Conservation (phyloP, 2,888 invertebrate genomes). For the Nematopogon swammerdamellus region DNA sequence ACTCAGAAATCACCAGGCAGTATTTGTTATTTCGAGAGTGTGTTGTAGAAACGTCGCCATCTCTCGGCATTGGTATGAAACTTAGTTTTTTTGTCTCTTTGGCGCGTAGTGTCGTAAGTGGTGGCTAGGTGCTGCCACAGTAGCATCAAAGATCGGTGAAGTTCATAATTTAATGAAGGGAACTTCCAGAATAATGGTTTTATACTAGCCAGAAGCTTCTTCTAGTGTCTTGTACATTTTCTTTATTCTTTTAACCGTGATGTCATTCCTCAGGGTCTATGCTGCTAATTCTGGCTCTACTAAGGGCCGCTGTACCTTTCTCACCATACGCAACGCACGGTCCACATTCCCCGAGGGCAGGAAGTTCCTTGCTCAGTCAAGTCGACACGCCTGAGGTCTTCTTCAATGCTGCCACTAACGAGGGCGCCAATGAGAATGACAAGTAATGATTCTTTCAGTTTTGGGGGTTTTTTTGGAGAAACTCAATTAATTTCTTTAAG, state of each 20-base stretch:
- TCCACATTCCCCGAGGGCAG: conserved; percentile 41
- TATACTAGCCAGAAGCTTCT: conserved; percentile 7
- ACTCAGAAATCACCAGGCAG: too few relatives aligned
- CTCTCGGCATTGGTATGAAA: too few relatives aligned
- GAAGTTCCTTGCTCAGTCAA: conserved; percentile 44
- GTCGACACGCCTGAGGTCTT: conserved; percentile 47
- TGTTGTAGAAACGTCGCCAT: too few relatives aligned
- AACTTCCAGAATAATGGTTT: conserved; percentile 13
- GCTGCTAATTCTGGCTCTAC: conserved; percentile 35
- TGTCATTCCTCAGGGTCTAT: conserved; percentile 39
- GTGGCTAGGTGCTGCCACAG: too few relatives aligned
- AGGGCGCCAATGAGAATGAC: conserved; percentile 26
- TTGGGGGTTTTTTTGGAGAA: too few relatives aligned
- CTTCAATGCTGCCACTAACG: conserved; percentile 37
- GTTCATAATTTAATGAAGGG: too few relatives aligned
- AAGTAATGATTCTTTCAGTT: too few relatives aligned
- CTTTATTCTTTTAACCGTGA: conserved; percentile 6
- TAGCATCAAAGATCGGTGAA: too few relatives aligned
- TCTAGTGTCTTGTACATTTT: conserved; percentile 9
- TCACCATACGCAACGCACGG: conserved; percentile 46
- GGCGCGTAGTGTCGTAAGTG: too few relatives aligned
- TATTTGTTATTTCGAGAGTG: too few relatives aligned
- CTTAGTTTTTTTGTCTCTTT: too few relatives aligned
- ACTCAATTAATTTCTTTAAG: too few relatives aligned
- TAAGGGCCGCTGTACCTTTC: conserved; percentile 44